phyloP scores from a whole-genome alignment of 2,888 invertebrate genomes.

The Melikaiella ostensackeni region DNA sequence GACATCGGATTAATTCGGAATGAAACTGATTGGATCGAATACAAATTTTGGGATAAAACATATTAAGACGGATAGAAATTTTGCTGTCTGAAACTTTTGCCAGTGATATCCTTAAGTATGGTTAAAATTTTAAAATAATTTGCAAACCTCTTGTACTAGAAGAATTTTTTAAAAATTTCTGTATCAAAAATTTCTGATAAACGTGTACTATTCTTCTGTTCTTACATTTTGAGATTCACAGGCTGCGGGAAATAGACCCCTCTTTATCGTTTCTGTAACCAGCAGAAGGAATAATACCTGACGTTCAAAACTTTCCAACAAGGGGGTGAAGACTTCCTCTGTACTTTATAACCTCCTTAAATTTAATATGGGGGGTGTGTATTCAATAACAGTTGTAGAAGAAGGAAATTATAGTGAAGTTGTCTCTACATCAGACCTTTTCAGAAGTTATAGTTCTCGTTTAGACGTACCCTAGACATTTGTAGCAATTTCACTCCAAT shows the following conservation, averaged over 20 bases:
- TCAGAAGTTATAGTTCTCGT: not conserved
- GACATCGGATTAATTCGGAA: no score
- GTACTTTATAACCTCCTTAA: not conserved
- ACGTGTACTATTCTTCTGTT: not conserved
- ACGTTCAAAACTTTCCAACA: not conserved
- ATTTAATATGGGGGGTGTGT: not conserved
- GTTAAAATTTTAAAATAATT: no score
- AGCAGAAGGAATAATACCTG: not conserved
- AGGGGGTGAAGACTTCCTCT: not conserved
- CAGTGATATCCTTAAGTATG: no score
- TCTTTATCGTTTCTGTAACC: not conserved
- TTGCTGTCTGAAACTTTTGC: no score
- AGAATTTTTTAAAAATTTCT: no score
- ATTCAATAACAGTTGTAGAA: slow-evolving; percentile 8
- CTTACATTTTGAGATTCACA: not conserved
- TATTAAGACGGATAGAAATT: no score
- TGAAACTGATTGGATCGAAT: no score
- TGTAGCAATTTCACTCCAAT: slow-evolving; percentile 1
- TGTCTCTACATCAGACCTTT: not conserved
- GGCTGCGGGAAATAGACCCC: not conserved
- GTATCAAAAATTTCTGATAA: not conserved
- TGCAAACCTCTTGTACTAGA: no score
- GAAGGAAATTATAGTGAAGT: not conserved
- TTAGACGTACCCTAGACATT: not conserved
- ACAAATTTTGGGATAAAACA: no score